These are phyloP conservation scores for Emydocephalus ijimae DNA, from an alignment of 2,113 vertebrate genomes.

Conservation along the genomic window DNA sequence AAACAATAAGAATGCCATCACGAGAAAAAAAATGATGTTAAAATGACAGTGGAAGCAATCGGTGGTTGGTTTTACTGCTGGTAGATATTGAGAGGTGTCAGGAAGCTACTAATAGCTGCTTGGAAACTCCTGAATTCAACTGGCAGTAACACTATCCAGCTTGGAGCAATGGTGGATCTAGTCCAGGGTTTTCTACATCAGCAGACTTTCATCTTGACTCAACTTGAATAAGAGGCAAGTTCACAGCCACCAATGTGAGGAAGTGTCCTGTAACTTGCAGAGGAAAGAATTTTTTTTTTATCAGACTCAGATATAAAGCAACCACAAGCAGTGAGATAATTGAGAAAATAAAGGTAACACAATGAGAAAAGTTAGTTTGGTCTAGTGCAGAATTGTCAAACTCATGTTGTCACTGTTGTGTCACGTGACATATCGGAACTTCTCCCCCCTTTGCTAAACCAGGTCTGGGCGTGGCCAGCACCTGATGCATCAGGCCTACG, in stretches of 20 bases:
- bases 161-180: background rate
- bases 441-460: no score
- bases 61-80: background rate
- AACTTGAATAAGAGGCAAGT: background rate
- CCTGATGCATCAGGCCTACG: no score
- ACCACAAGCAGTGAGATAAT: background rate
- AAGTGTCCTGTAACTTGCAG: background rate
- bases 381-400: background rate
- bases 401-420: no score
- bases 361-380: background rate
- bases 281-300: background rate
- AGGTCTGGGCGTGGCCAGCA: no score
- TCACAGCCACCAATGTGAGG: background rate
- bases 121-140: background rate
- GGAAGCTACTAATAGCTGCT: background rate
- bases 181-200: background rate
- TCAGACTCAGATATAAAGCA: background rate
- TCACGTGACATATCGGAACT: no score
- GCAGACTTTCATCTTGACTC: background rate
- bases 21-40: background rate
- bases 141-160: background rate
- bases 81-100: background rate
- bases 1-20: background rate
- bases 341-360: background rate
- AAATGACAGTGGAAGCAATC: background rate